Percentiles rank a stretch among this genome's conserved stretches.
Evolutionary conservation across 2,797 vertebrate genomes (phyloP).

Genomic region (Borostomias antarcticus): DNA sequence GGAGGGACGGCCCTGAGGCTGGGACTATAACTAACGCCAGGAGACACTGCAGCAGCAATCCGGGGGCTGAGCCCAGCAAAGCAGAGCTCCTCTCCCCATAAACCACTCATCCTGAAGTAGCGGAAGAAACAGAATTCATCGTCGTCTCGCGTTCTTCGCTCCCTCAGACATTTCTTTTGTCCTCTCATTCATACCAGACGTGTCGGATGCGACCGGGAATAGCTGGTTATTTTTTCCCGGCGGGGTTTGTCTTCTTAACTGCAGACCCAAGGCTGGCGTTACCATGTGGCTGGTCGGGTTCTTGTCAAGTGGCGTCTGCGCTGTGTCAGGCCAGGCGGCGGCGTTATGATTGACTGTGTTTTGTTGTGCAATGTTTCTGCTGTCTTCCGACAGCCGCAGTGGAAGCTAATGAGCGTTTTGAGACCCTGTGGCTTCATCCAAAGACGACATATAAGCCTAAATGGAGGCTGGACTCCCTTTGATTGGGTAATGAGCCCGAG

Average conservation of each 20-base stretch:
- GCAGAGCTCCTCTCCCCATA: neutral
- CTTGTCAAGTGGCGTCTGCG: neutral
- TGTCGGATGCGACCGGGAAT: constrained; percentile 3
- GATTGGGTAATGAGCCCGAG: no score
- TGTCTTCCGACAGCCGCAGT: neutral
- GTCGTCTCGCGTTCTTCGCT: neutral
- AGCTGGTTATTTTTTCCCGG: neutral
- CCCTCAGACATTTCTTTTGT: neutral
- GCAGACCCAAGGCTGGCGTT: neutral
- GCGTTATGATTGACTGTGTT: neutral
- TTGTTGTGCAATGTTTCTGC: neutral
- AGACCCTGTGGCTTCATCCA: neutral
- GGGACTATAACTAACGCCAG: constrained; percentile 65
- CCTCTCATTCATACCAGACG: neutral
- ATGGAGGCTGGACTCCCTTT: no score
- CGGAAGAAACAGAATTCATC: neutral
- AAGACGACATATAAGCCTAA: no score
- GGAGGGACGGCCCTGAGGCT: constrained; percentile 64
- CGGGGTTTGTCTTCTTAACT: neutral
- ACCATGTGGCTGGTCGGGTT: neutral
- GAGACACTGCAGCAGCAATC: constrained; percentile 53
- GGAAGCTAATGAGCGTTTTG: neutral
- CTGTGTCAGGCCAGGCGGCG: neutral
- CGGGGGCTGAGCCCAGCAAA: neutral
- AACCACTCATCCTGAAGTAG: neutral